Conservation (phyloP, 2,113 vertebrate species). For the Cyanistes caeruleus region DNA sequence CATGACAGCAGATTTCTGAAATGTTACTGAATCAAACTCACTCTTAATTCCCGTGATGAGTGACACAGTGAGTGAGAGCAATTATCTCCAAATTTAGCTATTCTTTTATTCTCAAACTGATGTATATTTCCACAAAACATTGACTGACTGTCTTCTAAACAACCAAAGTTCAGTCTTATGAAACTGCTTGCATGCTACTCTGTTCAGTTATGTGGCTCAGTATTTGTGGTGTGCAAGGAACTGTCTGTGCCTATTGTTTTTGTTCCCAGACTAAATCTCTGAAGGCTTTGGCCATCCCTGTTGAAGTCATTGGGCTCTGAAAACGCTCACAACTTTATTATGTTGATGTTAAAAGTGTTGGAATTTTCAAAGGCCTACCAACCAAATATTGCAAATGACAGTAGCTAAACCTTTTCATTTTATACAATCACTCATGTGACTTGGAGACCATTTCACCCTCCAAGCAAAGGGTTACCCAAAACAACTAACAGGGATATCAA, state of each 20-base stretch:
- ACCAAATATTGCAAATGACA: not conserved
- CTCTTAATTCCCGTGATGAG: not conserved
- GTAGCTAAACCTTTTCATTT: not conserved
- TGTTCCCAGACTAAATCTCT: not conserved
- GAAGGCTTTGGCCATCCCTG: not conserved
- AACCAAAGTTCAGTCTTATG: not conserved
- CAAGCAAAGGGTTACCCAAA: conserved; percentile 6
- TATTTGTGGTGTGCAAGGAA: not conserved
- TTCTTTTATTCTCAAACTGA: conserved; percentile 1
- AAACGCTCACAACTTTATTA: not conserved
- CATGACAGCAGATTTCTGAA: conserved; percentile 13
- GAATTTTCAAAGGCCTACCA: not conserved
- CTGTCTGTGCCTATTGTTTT: not conserved
- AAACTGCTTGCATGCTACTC: not conserved
- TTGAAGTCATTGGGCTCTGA: not conserved
- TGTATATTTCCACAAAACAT: conserved; percentile 1
- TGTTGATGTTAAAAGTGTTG: not conserved
- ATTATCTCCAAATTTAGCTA: not conserved
- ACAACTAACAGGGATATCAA: not conserved
- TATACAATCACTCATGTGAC: not conserved
- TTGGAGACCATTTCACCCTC: not conserved
- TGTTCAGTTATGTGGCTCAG: not conserved
- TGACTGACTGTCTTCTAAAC: not conserved
- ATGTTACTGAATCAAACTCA: not conserved
- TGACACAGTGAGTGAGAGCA: conserved; percentile 8